These are phyloP conservation scores for Calephelis perditalis DNA, from an alignment of 2,888 invertebrate species.

Conservation along the genomic window DNA sequence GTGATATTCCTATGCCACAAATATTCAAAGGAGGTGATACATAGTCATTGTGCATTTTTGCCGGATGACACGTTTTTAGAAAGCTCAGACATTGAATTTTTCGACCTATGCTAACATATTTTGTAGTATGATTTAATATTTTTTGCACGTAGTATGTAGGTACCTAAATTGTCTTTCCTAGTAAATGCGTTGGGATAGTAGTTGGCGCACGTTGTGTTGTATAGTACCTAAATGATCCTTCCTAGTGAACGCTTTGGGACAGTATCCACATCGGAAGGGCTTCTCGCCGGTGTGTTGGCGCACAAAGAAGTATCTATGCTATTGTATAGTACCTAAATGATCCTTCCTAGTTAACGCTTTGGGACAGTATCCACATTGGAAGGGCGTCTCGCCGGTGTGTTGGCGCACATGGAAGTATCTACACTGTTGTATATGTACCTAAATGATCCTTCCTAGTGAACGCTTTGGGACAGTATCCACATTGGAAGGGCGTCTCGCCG, in stretches of 20 bases:
- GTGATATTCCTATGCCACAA: no score
- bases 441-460: constrained; percentile 91
- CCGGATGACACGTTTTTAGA: no score
- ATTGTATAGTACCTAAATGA: constrained; percentile 72
- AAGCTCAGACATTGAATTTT: no score
- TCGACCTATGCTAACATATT: background rate
- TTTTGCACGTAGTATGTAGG: constrained; percentile 2
- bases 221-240: constrained; percentile 52
- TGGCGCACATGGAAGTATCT: constrained; percentile 80
- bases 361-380: constrained; percentile 87
- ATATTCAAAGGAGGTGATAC: no score
- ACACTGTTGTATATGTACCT: constrained; percentile 41
- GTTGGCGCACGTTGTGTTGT: constrained; percentile 82
- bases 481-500: constrained; percentile 90
- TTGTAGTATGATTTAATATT: background rate
- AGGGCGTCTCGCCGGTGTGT: constrained; percentile 89
- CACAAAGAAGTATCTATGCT: constrained; percentile 80
- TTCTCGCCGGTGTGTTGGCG: constrained; percentile 89
- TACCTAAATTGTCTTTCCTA: constrained; percentile 72
- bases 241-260: constrained; percentile 90
- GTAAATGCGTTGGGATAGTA: constrained; percentile 93
- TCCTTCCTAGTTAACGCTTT: constrained; percentile 89
- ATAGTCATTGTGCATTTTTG: no score
- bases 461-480: constrained; percentile 91
- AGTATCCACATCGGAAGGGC: constrained; percentile 91